These are phyloP conservation scores for Lysiphlebus fabarum DNA, from an alignment of 1,140 invertebrate species.

Conservation along the genomic window DNA sequence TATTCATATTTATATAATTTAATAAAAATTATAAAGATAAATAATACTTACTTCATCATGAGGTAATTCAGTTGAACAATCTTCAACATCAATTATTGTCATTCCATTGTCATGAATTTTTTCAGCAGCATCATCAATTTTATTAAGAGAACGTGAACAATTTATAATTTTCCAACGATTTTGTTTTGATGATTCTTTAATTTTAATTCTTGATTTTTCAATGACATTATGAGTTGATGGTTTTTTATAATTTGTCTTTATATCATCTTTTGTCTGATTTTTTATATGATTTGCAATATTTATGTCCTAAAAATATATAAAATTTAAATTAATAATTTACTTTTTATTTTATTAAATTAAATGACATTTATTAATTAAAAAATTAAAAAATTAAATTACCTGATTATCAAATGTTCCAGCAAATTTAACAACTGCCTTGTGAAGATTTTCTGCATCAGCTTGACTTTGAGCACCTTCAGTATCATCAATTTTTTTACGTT, in stretches of 20 bases:
- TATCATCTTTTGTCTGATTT: slow-evolving; percentile 39
- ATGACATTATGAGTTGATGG: slow-evolving; percentile 45
- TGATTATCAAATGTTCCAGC: slow-evolving; percentile 56
- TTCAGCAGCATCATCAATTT: slow-evolving; percentile 10
- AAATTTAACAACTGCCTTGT: slow-evolving; percentile 57
- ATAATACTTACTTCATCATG: slow-evolving; percentile 14
- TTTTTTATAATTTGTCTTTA: slow-evolving; percentile 47
- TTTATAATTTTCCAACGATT: slow-evolving; percentile 46
- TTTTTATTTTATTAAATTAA: neutral
- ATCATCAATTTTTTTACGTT: slow-evolving; percentile 44
- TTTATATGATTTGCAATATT: slow-evolving; percentile 45
- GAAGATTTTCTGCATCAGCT: slow-evolving; percentile 20
- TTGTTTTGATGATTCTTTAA: slow-evolving; percentile 31
- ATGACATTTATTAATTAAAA: slow-evolving; percentile 2
- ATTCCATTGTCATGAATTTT: slow-evolving; percentile 26
- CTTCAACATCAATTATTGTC: slow-evolving; percentile 48
- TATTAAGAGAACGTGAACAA: slow-evolving; percentile 36
- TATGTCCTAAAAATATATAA: slow-evolving; percentile 42
- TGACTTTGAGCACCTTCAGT: slow-evolving; percentile 19
- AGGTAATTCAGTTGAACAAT: slow-evolving; percentile 24
- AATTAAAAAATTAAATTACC: slow-evolving; percentile 32
- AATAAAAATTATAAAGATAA: slow-evolving; percentile 2
- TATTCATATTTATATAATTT: slow-evolving; percentile 8
- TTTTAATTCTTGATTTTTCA: slow-evolving; percentile 32
- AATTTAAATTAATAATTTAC: slow-evolving; percentile 17